Evolutionary conservation across 2,113 vertebrate genomes (phyloP).

Genomic region (Gadus chalcogrammus): DNA sequence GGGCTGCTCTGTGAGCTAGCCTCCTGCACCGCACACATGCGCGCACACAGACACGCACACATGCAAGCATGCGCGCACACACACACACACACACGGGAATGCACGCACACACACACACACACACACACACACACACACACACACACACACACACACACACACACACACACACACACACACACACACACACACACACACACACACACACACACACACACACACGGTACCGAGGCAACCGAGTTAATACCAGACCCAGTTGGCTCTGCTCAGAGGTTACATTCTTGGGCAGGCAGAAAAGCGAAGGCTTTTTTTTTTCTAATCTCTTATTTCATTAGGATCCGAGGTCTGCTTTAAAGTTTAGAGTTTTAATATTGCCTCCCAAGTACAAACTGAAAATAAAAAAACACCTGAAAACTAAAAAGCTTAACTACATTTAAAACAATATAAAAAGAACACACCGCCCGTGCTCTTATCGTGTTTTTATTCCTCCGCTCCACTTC

Average conservation of each 20-base stretch:
- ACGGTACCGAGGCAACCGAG: constrained; percentile 27
- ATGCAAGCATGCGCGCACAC: background rate
- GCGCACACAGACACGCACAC: background rate
- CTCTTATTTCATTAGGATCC: constrained; percentile 59
- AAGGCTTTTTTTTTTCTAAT: constrained; percentile 31
- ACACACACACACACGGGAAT: background rate
- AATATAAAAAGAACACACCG: too few species aligned
- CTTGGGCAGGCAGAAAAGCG: constrained; percentile 28
- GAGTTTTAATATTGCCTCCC: background rate
- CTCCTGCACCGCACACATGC: background rate
- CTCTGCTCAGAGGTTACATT: constrained; percentile 42
- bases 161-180: too few species aligned
- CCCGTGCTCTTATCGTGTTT: too few species aligned
- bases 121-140: too few species aligned
- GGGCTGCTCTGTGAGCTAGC: too few species aligned
- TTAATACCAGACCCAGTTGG: constrained; percentile 44
- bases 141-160: background rate
- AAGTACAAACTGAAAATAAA: too few species aligned
- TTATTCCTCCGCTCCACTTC: too few species aligned
- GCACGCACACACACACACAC: background rate
- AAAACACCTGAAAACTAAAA: too few species aligned
- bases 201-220: background rate
- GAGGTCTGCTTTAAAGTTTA: constrained; percentile 26
- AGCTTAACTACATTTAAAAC: too few species aligned
- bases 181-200: too few species aligned